A percentile compares a stretch with the other conserved stretches of the same genome.
These are phyloP conservation scores for Ditylenchus weischeri DNA, from an alignment of 2,888 invertebrate species.

Conservation along the genomic window DNA sequence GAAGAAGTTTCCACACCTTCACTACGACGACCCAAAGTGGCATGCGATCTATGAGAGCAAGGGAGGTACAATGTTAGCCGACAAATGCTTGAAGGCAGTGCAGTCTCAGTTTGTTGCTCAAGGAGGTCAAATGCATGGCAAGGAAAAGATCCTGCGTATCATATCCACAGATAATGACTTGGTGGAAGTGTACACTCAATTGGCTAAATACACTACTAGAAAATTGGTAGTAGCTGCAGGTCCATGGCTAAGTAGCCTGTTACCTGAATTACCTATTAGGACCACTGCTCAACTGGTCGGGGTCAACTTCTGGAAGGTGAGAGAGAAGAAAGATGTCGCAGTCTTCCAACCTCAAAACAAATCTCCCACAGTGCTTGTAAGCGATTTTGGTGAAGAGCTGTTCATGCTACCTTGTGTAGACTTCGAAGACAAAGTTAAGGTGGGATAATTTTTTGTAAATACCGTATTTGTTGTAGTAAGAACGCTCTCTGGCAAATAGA, in stretches of 20 bases:
- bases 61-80: slow-evolving; percentile 35
- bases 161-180: slow-evolving; percentile 12
- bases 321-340: slow-evolving; percentile 19
- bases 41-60: slow-evolving; percentile 30
- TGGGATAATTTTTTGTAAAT: no score
- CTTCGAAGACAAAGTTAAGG: slow-evolving; percentile 33
- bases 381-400: slow-evolving; percentile 28
- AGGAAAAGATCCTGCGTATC: slow-evolving; percentile 23
- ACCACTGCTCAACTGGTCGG: slow-evolving; percentile 29
- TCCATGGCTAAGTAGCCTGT: slow-evolving; percentile 46
- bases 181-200: slow-evolving; percentile 19
- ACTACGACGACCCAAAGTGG: slow-evolving; percentile 31
- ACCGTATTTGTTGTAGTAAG: no score
- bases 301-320: slow-evolving; percentile 39
- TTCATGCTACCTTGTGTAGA: slow-evolving; percentile 34
- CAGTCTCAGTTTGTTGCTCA: slow-evolving; percentile 16
- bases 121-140: slow-evolving; percentile 18
- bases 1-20: slow-evolving; percentile 33
- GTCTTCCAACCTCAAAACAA: slow-evolving; percentile 28
- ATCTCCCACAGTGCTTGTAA: slow-evolving; percentile 38
- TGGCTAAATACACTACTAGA: slow-evolving; percentile 2
- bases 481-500: no score
- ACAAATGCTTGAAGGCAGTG: slow-evolving; percentile 36
- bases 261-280: slow-evolving; percentile 30
- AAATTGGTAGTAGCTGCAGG: slow-evolving; percentile 50